Base-by-base conservation (phyloP, 2,797 vertebrate genomes). In the Sebastes matsubarae region DNA sequence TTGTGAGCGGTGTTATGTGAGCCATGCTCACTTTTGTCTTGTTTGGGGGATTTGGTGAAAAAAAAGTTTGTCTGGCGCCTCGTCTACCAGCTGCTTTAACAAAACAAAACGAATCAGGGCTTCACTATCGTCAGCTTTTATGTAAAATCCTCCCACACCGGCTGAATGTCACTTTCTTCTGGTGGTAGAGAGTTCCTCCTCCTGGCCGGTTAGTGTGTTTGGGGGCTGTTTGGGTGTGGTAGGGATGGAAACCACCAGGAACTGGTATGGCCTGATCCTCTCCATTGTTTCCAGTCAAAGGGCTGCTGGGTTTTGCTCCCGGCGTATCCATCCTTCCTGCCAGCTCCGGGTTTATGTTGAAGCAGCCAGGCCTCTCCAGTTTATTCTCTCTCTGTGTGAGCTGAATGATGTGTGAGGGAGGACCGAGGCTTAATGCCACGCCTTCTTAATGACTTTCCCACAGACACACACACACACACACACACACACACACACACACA, bases 271-370 rank as follows among this genome's bases (percentile, higher is more conserved):
- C 64, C 73, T 89, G 88, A 92, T 90, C 87, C 87, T 66, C 79
- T 67, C 84, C 78, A 83, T 93, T 92, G 90, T 93, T 91, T 82
- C 38, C 80, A 46, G 25, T 91, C 67, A 85, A 84, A 86, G 79
- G 32, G 63, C 78, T 82, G 75, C 84, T 89, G 87, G 67, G 76
- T 72, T 68, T 63, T 38, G 67, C 79, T 89, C 85, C 42, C 42
- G 14, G 46, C 18, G 3, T 52, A 20, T 52, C 46, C 46, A 52
- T 52, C 46, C 46, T 52, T 52, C 59, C 69, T 87, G 88, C 89
- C 87, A 90, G 87, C 66, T 60, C 27, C 67, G 34, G 73, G 83
- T 91, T 90, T 89, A 82, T 89, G 75, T 78, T 79, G 79, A 83
- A 81, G 55, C 84, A 79, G 88, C 75, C 69, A 67, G 87, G 77